A percentile compares a stretch with the other conserved stretches of the same genome.
Conservation (phyloP, 2,797 vertebrate genomes). For the Coccyzus lansbergi region DNA sequence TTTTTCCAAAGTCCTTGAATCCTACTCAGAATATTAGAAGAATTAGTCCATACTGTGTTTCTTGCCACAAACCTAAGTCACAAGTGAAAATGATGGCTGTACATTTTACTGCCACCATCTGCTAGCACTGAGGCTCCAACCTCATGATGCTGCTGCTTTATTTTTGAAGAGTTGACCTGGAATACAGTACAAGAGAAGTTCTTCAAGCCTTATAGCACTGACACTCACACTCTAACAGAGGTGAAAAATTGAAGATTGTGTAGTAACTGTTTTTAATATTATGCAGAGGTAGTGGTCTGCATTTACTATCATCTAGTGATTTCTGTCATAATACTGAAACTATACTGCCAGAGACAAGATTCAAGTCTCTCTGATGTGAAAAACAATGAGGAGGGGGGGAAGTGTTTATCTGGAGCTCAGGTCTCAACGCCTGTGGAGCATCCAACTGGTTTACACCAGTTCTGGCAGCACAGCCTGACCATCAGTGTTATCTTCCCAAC, state of each 20-base stretch:
- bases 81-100: not conserved
- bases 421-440: not conserved
- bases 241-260: not conserved
- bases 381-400: not conserved
- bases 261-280: not conserved
- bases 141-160: not conserved
- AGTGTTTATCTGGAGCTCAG: not conserved
- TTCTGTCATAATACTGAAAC: not conserved
- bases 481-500: not conserved
- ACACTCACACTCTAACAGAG: not conserved
- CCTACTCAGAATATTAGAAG: not conserved
- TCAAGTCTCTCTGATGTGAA: not conserved
- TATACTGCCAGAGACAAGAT: not conserved
- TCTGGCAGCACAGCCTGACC: not conserved
- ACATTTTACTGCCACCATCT: not conserved
- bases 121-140: not conserved
- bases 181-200: not conserved
- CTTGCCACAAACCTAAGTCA: not conserved
- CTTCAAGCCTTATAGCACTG: not conserved
- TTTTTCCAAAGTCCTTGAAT: not conserved
- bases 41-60: not conserved
- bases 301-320: not conserved
- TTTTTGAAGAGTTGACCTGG: not conserved
- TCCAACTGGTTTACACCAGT: not conserved
- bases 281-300: not conserved